Base-by-base conservation (phyloP, 2,797 vertebrate genomes). In the Ceyx erithaca region DNA sequence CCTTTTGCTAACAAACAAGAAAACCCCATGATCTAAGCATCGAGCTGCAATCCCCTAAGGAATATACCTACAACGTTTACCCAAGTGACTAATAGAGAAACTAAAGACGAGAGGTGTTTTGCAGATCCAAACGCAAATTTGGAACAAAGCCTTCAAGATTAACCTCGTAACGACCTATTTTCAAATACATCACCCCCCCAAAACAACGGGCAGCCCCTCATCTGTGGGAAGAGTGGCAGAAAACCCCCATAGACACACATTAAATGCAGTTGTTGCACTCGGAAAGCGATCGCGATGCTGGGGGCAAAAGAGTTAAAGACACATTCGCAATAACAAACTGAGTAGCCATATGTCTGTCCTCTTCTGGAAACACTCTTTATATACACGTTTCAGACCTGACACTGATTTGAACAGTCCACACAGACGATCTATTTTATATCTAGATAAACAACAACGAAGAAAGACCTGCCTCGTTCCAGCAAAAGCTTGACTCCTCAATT, bases 1-100 rank as follows among this genome's bases (percentile, higher is more conserved):
- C 92, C 82, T 95, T 95, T 92, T 35, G 85, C 92, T 97, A 71
- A 87, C 66, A 96, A 96, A 96, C 73, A 77, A 95, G 92, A 96
- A 75, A 96, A 77, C 67, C 85, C 93, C 40, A 6, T 92, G 85
- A 93, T 85, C 89, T 83, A 76, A 68, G 81, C 62, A 33, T 51
- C 7, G 14, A 87, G 46, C 92, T 83, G 6, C 81, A 87, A 4
- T 58, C 52, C 88, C 17, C 59, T 28, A 3, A 43, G 69, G 57
- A 81, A 82, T 73, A 94, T 45, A 94, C 88, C 86, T 92, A 80
- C 15, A 48, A 48, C 13, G 48, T 31, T 55, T 63, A 30, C 69
- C 87, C 85, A 75, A 35, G 82, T 37, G 8, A 73, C 90, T 90
- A 54, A 30, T 40, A 49, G 33, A 71, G 59, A 86, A 94, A 85